Evolutionary conservation across 2,113 vertebrate species (phyloP).

Genomic region (Serinus canaria): DNA sequence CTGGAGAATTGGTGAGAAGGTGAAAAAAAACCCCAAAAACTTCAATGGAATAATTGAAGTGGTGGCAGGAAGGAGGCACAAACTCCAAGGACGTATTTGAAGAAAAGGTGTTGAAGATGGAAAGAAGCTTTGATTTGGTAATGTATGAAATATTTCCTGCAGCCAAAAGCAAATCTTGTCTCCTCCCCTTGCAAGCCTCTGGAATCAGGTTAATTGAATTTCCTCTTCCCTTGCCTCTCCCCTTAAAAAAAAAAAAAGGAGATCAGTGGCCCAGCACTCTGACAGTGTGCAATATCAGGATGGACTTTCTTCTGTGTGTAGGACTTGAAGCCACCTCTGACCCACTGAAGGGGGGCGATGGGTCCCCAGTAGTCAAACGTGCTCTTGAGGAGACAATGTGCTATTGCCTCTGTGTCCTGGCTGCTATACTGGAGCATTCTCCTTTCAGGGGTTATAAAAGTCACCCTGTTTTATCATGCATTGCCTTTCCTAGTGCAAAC

Average conservation of each 20-base stretch:
- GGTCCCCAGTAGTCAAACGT: rapidly evolving
- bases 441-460: background rate
- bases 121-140: background rate
- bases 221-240: background rate
- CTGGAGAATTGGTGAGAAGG: background rate
- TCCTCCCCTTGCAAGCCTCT: background rate
- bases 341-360: rapidly evolving
- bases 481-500: background rate
- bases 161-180: background rate
- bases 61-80: rapidly evolving
- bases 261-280: background rate
- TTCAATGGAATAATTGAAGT: background rate
- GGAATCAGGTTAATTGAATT: background rate
- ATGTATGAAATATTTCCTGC: background rate
- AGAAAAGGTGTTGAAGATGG: background rate
- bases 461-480: background rate
- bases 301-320: background rate
- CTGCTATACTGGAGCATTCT: background rate
- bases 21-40: background rate
- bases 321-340: background rate
- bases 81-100: background rate
- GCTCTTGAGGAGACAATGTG: background rate
- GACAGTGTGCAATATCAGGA: background rate
- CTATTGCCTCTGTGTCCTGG: background rate
- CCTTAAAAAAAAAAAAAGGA: background rate